These are phyloP conservation scores for Myripristis murdjan DNA, from an alignment of 2,797 vertebrate genomes.

Conservation along the genomic window DNA sequence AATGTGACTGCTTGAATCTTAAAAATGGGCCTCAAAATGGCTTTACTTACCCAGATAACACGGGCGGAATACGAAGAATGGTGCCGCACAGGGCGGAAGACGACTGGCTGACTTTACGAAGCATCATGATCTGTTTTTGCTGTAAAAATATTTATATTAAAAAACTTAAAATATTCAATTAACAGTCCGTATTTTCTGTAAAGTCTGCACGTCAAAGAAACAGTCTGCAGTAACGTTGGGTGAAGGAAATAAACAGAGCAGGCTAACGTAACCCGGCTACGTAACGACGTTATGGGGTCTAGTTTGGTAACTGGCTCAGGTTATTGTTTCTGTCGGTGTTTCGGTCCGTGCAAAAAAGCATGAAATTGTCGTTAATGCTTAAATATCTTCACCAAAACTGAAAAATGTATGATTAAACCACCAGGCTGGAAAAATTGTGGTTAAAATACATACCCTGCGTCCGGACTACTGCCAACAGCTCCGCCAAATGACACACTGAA, in stretches of 20 bases:
- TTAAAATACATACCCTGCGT: background rate
- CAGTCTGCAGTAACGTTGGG: background rate
- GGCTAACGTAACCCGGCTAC: constrained; percentile 5
- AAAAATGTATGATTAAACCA: background rate
- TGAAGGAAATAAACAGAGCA: background rate
- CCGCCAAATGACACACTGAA: background rate
- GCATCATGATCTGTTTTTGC: constrained; percentile 69
- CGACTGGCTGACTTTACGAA: constrained; percentile 77
- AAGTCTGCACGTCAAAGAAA: no score
- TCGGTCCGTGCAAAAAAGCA: background rate
- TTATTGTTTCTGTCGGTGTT: background rate
- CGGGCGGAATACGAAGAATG: constrained; percentile 55
- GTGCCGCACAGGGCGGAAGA: constrained; percentile 61
- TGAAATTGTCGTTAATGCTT: background rate
- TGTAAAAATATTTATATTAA: background rate
- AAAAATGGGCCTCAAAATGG: background rate
- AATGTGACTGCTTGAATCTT: background rate
- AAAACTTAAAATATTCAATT: background rate
- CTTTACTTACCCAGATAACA: constrained; percentile 64
- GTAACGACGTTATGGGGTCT: background rate
- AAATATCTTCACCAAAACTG: accelerated
- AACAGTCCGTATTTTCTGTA: no score
- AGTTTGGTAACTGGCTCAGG: constrained; percentile 15
- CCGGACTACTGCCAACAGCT: background rate
- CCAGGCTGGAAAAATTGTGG: constrained; percentile 1